Evolutionary conservation across 2,888 invertebrate genomes (phyloP), one percentile per base, ranked within the genome.

Genomic region (Caprella mutica): DNA sequence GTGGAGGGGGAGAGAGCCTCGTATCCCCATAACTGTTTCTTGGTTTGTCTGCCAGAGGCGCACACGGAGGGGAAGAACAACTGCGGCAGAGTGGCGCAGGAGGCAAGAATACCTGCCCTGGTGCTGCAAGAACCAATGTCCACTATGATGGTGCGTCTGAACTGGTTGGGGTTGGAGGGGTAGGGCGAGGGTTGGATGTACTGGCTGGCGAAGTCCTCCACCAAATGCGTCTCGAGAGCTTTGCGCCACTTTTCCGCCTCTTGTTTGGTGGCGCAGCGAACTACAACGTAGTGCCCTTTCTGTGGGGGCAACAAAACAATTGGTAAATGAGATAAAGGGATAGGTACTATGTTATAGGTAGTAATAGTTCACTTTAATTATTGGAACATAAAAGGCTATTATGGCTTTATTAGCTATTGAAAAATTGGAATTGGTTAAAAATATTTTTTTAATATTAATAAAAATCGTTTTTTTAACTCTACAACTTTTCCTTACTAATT

Each of bases 81-180:
- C 58, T 40, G 35, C 1, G 40, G 52, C 9, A 24, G 48, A 9
- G 48, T 71, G 76, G 77, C 72, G 66, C 74, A 70, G 58, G 73
- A 71, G 42, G 75, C 73, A 6, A 77, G 71, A 38, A 78, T 70
- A 14, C 80, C 80, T 12, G 78, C 79, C 65, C 80, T 71, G 27
- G 79, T 72, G 3, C 77, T 77, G 65, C 74, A 73, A 52, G 77
- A 77, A 12, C 80, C 80, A 38, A 80, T 68, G 68, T 80, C 80
- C 43, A 80, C 71, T 19, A 80, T 71, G 3, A 78, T 66, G 5
- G 78, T 73, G 65, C 76, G 75, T 71, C 76, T 66, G 52, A 69
- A 68, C 14, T 68, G 62, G 5, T 68, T 70, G 61, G 67, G 72
- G 66, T 66, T 70, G 59, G 58, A 70, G 53, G 68, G 70, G 53